Percentiles rank a stretch among this genome's conserved stretches.
These are phyloP conservation scores for Cricetomys ansorgei DNA, from an alignment of 2,113 vertebrate genomes.

Conservation along the genomic window DNA sequence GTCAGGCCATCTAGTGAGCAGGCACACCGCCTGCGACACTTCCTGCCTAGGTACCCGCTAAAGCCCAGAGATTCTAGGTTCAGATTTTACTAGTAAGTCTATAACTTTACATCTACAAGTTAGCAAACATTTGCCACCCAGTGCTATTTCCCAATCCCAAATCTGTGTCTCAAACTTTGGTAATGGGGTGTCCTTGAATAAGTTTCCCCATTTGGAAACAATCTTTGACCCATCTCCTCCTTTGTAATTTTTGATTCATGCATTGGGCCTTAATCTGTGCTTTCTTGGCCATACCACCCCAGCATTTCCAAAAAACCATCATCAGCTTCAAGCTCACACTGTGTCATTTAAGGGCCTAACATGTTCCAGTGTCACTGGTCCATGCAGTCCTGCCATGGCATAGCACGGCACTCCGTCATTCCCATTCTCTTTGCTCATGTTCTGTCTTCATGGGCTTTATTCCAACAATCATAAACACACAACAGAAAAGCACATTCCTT, in stretches of 20 bases:
- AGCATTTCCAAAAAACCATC: slow-evolving; percentile 20
- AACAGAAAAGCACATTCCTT: not conserved
- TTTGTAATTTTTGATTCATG: not conserved
- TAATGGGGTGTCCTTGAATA: not conserved
- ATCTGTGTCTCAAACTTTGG: not conserved
- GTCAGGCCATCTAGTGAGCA: not conserved
- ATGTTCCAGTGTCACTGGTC: not conserved
- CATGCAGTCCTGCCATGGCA: not conserved
- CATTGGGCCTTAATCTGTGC: not conserved
- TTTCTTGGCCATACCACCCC: not conserved
- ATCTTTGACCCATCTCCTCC: not conserved
- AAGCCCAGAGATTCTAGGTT: not conserved
- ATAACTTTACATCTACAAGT: not conserved
- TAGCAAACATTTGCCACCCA: not conserved
- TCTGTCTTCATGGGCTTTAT: not conserved
- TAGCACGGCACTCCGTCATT: not conserved
- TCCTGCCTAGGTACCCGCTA: not conserved
- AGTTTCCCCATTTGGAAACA: slow-evolving; percentile 9
- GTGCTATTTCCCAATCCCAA: not conserved
- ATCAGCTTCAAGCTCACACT: not conserved
- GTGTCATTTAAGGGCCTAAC: not conserved
- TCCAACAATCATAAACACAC: not conserved
- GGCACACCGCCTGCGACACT: not conserved
- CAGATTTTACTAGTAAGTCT: not conserved
- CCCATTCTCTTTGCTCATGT: slow-evolving; percentile 3